Conservation (phyloP, 2,888 invertebrate species). For the Xanthia icteritia region DNA sequence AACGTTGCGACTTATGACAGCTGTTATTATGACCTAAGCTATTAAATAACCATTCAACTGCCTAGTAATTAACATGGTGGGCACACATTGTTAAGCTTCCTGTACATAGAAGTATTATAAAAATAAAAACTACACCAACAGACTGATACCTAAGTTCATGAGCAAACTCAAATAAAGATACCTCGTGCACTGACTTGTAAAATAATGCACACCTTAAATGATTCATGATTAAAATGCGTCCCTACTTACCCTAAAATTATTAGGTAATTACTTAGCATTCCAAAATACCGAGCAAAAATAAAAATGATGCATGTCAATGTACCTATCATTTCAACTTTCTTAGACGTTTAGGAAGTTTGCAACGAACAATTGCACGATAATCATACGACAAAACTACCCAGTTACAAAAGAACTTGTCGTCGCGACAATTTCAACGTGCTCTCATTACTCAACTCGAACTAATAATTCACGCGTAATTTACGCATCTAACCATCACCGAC, state of each 20-base stretch:
- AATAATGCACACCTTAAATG: not conserved
- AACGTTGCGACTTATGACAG: conserved; percentile 32
- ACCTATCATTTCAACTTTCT: not conserved
- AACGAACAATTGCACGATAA: conserved; percentile 21
- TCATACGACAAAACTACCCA: conserved; percentile 13
- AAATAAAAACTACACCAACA: too few relatives aligned
- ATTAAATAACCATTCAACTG: conserved; percentile 42
- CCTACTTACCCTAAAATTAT: too few relatives aligned
- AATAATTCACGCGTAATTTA: conserved; percentile 59
- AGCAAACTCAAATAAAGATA: not conserved
- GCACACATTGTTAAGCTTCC: not conserved
- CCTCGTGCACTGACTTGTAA: not conserved
- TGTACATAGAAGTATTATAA: not conserved
- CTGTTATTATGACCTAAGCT: conserved; percentile 12
- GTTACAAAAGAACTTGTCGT: conserved; percentile 11
- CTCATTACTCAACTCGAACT: conserved; percentile 49
- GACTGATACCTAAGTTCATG: not conserved
- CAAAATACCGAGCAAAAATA: not conserved
- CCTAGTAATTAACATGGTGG: conserved; percentile 11
- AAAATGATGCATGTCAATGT: not conserved
- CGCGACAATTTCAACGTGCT: conserved; percentile 41
- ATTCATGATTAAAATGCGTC: too few relatives aligned
- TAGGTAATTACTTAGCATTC: not conserved
- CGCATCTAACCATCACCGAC: conserved; percentile 48
- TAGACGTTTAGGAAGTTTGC: not conserved